phyloP scores from a whole-genome alignment of 2,888 invertebrate species.

The Campoletis raptor region DNA sequence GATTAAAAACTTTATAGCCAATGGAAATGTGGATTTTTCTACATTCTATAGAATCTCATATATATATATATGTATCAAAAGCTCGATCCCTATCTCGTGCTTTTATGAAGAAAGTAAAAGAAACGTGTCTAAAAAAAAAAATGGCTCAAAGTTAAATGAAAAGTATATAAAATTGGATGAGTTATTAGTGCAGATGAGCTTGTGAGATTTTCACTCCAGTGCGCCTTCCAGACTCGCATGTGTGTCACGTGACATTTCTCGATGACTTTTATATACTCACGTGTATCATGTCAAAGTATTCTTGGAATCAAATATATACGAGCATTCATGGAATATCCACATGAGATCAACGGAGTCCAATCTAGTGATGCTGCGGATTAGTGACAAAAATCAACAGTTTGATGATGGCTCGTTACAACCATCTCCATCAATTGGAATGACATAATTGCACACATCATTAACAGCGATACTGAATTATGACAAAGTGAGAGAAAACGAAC shows the following conservation, averaged over 20 bases:
- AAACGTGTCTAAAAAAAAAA: conserved; percentile 43
- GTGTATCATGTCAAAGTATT: neutral
- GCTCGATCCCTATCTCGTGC: neutral
- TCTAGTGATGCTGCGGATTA: neutral
- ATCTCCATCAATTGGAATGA: neutral
- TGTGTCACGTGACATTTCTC: too few species aligned
- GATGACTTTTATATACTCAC: neutral
- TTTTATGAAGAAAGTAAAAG: conserved; percentile 34
- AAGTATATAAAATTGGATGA: conserved; percentile 35
- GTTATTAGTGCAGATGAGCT: conserved; percentile 44
- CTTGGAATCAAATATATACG: neutral
- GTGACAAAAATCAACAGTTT: conserved; percentile 34
- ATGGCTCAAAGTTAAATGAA: conserved; percentile 29
- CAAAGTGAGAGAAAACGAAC: neutral
- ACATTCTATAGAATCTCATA: neutral
- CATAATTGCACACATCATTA: conserved; percentile 52
- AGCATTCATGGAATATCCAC: neutral
- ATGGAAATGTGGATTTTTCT: conserved; percentile 61
- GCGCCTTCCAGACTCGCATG: too few species aligned
- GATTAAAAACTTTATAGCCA: conserved; percentile 64
- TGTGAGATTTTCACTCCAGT: conserved; percentile 1
- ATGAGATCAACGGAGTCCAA: conserved; percentile 6
- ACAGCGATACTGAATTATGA: conserved; percentile 37
- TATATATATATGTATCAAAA: neutral
- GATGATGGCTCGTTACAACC: neutral